These are phyloP conservation scores for Myiopsitta monachus DNA, from an alignment of 2,113 vertebrate species.

Conservation along the genomic window DNA sequence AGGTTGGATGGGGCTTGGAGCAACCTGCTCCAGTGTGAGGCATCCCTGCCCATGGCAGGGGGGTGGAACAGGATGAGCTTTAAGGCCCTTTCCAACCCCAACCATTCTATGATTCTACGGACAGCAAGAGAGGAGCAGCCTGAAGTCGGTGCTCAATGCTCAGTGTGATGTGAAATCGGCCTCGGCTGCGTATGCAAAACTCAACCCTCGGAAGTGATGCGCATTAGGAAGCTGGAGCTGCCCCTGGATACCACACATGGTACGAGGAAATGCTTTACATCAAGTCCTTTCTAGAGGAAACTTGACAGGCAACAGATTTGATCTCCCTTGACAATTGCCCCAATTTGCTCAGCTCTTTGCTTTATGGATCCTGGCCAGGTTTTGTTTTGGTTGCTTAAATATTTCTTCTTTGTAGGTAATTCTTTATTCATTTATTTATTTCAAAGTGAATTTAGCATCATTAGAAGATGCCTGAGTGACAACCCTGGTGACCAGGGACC, in stretches of 20 bases:
- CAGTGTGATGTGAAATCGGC: background rate
- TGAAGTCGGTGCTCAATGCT: background rate
- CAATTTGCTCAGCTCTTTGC: slow-evolving; percentile 49
- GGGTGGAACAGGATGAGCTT: background rate
- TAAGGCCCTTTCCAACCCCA: background rate
- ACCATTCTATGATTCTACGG: background rate
- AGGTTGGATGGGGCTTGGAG: background rate
- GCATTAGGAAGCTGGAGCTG: background rate
- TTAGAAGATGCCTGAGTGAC: background rate
- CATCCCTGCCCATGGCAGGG: background rate
- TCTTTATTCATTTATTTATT: background rate
- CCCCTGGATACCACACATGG: background rate
- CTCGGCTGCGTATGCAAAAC: background rate
- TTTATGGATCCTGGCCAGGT: slow-evolving; percentile 46
- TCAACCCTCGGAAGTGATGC: background rate
- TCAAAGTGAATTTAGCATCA: background rate
- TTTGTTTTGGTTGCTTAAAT: background rate
- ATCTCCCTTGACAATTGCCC: slow-evolving; percentile 61
- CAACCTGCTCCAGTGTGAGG: background rate
- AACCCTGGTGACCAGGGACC: background rate
- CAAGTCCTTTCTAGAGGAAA: slow-evolving; percentile 42
- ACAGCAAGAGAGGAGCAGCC: background rate
- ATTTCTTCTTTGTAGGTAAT: background rate
- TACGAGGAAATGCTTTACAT: slow-evolving; percentile 2
- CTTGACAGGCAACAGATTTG: slow-evolving; percentile 56